Percentiles rank a stretch among this genome's conserved stretches.
Evolutionary conservation across 2,888 invertebrate species (phyloP).

Genomic region (Aricia artaxerxes): DNA sequence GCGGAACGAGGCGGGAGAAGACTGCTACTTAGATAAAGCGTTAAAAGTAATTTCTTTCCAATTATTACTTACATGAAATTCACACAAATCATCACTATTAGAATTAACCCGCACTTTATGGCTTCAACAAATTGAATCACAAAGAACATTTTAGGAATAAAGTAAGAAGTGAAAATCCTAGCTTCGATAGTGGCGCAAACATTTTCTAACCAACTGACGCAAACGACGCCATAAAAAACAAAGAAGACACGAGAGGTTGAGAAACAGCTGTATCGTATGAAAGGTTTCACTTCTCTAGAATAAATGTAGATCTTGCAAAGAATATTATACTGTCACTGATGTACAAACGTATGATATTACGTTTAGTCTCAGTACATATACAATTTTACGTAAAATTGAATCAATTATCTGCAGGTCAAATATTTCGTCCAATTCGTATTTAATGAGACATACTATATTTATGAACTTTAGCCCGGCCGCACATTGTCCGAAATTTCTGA

Average conservation of each 20-base stretch:
- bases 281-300: not conserved
- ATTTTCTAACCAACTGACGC: constrained; percentile 2
- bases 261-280: not conserved
- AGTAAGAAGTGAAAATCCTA: not conserved
- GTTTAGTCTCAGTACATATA: no score
- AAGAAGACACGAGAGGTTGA: not conserved
- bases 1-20: no score
- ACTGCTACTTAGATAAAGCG: no score
- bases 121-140: constrained; percentile 23
- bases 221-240: constrained; percentile 26
- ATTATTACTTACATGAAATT: no score
- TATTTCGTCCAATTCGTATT: no score
- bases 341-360: no score
- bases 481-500: no score
- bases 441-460: no score
- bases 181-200: not conserved
- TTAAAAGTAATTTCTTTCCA: not conserved
- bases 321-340: not conserved
- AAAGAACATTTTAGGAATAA: constrained; percentile 9
- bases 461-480: no score
- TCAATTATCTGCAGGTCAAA: no score
- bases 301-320: not conserved
- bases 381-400: no score
- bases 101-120: not conserved
- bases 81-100: not conserved